phyloP scores from a whole-genome alignment of 2,113 vertebrate genomes.

The Zosterops pallidus region DNA sequence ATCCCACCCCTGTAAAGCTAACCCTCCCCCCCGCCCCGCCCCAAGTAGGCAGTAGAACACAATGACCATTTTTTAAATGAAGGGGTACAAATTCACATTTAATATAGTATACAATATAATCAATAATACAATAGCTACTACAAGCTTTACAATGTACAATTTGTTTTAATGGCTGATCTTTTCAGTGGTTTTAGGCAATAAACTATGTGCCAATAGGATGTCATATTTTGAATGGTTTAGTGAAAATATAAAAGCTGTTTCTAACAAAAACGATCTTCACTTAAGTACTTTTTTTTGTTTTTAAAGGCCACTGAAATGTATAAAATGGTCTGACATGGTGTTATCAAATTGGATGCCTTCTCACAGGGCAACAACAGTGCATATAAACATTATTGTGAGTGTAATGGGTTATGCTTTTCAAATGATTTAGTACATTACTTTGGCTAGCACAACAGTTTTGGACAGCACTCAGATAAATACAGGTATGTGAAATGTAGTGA shows the following conservation, averaged over 20 bases:
- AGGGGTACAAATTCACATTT: slow-evolving; percentile 89
- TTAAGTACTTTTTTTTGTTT: slow-evolving; percentile 68
- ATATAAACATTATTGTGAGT: slow-evolving; percentile 83
- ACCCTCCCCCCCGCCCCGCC: slow-evolving; percentile 36
- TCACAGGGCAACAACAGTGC: slow-evolving; percentile 90
- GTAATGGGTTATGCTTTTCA: slow-evolving; percentile 78
- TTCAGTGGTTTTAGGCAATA: slow-evolving; percentile 94
- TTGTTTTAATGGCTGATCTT: slow-evolving; percentile 91
- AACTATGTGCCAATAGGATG: slow-evolving; percentile 87
- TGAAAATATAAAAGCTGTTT: slow-evolving; percentile 84
- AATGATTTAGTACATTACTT: slow-evolving; percentile 85
- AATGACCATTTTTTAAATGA: slow-evolving; percentile 82
- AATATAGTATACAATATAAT: slow-evolving; percentile 84
- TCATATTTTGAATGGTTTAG: slow-evolving; percentile 76
- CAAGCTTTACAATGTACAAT: slow-evolving; percentile 99
- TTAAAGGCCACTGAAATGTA: slow-evolving; percentile 99
- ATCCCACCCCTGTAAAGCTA: slow-evolving; percentile 62
- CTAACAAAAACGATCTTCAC: slow-evolving; percentile 77
- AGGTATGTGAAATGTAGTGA: slow-evolving; percentile 94
- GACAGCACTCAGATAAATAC: slow-evolving; percentile 93
- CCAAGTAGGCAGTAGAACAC: slow-evolving; percentile 82
- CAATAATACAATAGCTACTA: slow-evolving; percentile 81
- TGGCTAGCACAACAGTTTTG: slow-evolving; percentile 88
- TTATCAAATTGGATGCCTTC: slow-evolving; percentile 83
- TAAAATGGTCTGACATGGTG: slow-evolving; percentile 85